Conservation (phyloP, 2,888 invertebrate genomes). For the Apamea monoglypha region DNA sequence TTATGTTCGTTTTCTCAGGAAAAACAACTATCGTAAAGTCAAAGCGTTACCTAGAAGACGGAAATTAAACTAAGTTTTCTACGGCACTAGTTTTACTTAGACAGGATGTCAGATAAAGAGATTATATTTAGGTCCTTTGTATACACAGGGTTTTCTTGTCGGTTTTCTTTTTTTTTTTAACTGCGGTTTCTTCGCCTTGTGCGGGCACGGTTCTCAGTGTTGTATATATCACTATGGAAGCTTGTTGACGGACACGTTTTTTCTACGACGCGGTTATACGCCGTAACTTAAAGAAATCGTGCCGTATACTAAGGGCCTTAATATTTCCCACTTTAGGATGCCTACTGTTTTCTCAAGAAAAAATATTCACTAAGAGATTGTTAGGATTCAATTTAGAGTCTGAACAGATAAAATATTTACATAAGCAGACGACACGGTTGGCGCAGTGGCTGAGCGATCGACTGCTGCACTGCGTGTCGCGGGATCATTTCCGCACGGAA, state of each 20-base stretch:
- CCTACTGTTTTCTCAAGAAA: not conserved
- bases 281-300: too few relatives aligned
- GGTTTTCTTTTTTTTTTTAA: not conserved
- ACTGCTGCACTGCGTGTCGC: too few relatives aligned
- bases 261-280: too few relatives aligned
- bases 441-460: too few relatives aligned
- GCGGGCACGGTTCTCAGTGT: too few relatives aligned
- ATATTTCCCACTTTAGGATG: not conserved
- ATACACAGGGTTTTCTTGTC: too few relatives aligned
- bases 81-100: not conserved
- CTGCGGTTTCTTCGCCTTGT: not conserved
- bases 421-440: too few relatives aligned
- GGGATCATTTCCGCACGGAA: too few relatives aligned
- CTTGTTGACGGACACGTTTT: too few relatives aligned
- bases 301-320: too few relatives aligned
- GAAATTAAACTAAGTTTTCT: slow-evolving; percentile 10
- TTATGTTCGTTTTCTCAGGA: not conserved
- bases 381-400: slow-evolving; percentile 19
- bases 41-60: not conserved
- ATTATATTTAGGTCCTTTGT: not conserved
- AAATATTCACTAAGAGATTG: slow-evolving; percentile 1
- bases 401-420: slow-evolving; percentile 30
- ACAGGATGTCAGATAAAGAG: not conserved
- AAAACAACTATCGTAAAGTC: not conserved
- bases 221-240: too few relatives aligned